Percentiles rank a stretch among this genome's conserved stretches.
These are phyloP conservation scores for Noctuana brunneofusca DNA, from an alignment of 2,888 invertebrate genomes.

Conservation along the genomic window DNA sequence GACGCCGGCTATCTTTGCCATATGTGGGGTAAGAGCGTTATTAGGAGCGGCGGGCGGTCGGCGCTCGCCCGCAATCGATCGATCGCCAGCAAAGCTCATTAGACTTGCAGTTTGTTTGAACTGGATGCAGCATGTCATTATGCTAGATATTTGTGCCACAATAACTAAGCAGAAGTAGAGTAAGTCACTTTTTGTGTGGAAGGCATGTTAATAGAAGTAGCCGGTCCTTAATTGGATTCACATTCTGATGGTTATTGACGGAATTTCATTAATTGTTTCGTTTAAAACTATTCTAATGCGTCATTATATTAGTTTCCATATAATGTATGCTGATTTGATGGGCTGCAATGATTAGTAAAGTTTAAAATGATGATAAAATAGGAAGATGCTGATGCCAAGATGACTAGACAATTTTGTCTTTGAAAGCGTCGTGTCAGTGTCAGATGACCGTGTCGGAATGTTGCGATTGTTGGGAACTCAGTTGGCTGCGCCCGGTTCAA, in stretches of 20 bases:
- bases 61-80: conserved; percentile 3
- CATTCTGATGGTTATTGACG: too few relatives aligned
- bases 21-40: conserved; percentile 21
- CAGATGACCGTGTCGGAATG: conserved; percentile 9
- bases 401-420: neutral
- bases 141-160: neutral
- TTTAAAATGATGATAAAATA: too few relatives aligned
- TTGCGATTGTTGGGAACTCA: neutral
- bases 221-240: neutral
- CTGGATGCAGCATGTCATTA: neutral
- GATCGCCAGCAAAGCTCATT: conserved; percentile 22
- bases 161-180: neutral
- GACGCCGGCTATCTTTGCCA: conserved; percentile 17
- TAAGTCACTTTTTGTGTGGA: neutral
- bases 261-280: too few relatives aligned
- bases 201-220: neutral
- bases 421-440: neutral
- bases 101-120: conserved; percentile 6
- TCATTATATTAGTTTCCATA: too few relatives aligned
- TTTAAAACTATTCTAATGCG: too few relatives aligned
- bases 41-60: conserved; percentile 19
- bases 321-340: too few relatives aligned
- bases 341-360: too few relatives aligned
- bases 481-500: neutral
- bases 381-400: neutral